Base-by-base conservation (phyloP, 2,797 vertebrate genomes). In the Acipenser transmontanus region DNA sequence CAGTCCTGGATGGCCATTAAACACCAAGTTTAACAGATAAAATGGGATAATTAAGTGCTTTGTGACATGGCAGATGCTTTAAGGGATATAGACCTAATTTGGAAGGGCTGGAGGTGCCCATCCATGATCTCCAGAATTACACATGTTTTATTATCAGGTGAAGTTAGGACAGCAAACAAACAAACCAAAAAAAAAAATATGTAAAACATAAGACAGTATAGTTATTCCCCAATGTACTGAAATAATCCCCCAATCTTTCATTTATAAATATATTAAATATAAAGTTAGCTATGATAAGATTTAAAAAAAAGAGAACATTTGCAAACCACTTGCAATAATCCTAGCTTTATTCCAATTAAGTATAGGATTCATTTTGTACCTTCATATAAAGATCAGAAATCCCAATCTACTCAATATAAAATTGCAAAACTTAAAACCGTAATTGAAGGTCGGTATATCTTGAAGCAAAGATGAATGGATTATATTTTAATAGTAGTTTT, bases 401-500 rank as follows among this genome's bases (percentile, higher is more conserved):
- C 85, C 87, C 80, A 78, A 78, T 79, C 69, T 82, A 77, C 50
- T 70, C 72, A 77, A 88, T 82, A 81, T 86, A 79, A 89, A 84
- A 88, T 88, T 82, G 75, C 84, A 80, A 88, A 89, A 88, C 80
- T 88, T 77, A 77, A 80, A 80, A 87, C 83, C 88, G 80, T 90
- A 91, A 92, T 88, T 92, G 87, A 92, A 93, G 90, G 86, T 80
- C 80, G 80, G 91, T 88, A 87, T 91, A 74, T 91, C 85, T 88
- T 81, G 77, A 77, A 87, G 82, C 87, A 90, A 89, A 92, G 88
- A 93, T 85, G 85, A 91, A 87, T 85, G 89, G 92, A 94, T 97
- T 93, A 91, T 78, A 88, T 87, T 93, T 90, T 89, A 91, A 94
- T 86, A 92, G 91, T 86, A 85, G 73, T 77, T 88, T 91, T 91